Evolutionary conservation across 2,888 invertebrate genomes (phyloP).

Genomic region (Drosophila ezoana): DNA sequence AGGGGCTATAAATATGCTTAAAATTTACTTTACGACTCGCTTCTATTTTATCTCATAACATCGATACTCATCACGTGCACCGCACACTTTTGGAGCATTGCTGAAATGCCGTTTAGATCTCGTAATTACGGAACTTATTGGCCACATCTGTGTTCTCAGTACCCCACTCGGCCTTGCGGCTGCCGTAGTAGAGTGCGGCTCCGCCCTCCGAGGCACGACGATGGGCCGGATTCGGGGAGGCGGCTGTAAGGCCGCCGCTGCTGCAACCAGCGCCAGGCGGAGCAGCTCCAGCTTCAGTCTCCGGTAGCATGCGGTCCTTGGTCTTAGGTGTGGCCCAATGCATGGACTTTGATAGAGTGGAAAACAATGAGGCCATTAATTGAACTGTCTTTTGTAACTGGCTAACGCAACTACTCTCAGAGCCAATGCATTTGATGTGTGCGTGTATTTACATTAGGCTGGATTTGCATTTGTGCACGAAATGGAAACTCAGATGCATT

Average conservation of each 20-base stretch:
- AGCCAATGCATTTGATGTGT: constrained; percentile 41
- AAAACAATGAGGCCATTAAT: constrained; percentile 38
- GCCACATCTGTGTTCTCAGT: constrained; percentile 92
- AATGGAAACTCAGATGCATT: constrained; percentile 40
- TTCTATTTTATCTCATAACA: constrained; percentile 21
- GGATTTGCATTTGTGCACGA: constrained; percentile 18
- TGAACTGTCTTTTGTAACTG: background rate
- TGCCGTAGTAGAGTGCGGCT: constrained; percentile 89
- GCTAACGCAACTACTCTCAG: constrained; percentile 24
- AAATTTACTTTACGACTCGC: constrained; percentile 27
- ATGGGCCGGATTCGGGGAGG: constrained; percentile 87
- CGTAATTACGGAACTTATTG: constrained; percentile 95
- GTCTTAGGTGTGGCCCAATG: constrained; percentile 96
- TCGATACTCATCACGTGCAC: constrained; percentile 33
- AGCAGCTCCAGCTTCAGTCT: constrained; percentile 82
- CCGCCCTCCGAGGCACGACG: constrained; percentile 94
- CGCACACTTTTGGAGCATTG: background rate
- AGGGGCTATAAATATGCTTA: constrained; percentile 47
- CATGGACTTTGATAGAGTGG: constrained; percentile 89
- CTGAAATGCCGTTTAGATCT: constrained; percentile 88
- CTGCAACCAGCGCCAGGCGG: constrained; percentile 77
- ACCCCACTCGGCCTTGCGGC: constrained; percentile 88
- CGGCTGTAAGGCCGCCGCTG: constrained; percentile 87
- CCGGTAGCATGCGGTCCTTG: constrained; percentile 93
- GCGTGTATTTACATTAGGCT: constrained; percentile 27